Percentiles rank a stretch among this genome's conserved stretches.
Conservation (phyloP, 2,113 vertebrate species). For the Morone chrysops region DNA sequence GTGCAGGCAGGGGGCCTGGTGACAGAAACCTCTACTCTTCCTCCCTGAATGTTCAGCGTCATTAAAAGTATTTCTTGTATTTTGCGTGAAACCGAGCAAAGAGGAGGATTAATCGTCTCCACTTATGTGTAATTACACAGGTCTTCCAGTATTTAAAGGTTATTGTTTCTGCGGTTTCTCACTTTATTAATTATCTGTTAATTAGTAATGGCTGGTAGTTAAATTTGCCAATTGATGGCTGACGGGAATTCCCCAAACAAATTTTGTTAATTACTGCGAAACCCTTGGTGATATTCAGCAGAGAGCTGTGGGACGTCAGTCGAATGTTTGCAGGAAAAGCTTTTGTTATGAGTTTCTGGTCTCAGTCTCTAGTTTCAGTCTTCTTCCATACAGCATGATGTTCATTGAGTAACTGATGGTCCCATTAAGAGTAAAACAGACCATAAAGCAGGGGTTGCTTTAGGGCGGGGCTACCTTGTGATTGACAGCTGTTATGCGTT, state of each 20-base stretch:
- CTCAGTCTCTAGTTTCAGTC: too few species aligned
- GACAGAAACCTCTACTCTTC: neutral
- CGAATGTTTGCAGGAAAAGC: neutral
- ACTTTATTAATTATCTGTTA: constrained; percentile 80
- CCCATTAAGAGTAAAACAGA: too few species aligned
- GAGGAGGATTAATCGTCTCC: neutral
- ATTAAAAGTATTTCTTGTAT: neutral
- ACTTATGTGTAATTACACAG: constrained; percentile 14
- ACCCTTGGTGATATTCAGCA: constrained; percentile 72
- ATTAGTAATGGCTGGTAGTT: constrained; percentile 93
- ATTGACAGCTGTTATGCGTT: too few species aligned
- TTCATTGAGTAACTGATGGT: too few species aligned
- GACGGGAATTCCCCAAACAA: constrained; percentile 91
- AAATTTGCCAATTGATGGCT: constrained; percentile 91
- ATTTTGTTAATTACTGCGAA: constrained; percentile 92
- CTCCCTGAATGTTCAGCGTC: neutral
- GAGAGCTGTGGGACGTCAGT: neutral
- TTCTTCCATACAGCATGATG: too few species aligned
- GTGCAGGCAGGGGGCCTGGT: constrained; percentile 34
- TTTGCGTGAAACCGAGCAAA: neutral
- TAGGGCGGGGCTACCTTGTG: too few species aligned
- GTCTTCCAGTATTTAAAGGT: constrained; percentile 63
- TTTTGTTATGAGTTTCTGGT: neutral
- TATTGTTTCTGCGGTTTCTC: constrained; percentile 89
- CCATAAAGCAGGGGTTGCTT: too few species aligned